Evolutionary conservation across 2,113 vertebrate species (phyloP).

Genomic region (Picathartes gymnocephalus): DNA sequence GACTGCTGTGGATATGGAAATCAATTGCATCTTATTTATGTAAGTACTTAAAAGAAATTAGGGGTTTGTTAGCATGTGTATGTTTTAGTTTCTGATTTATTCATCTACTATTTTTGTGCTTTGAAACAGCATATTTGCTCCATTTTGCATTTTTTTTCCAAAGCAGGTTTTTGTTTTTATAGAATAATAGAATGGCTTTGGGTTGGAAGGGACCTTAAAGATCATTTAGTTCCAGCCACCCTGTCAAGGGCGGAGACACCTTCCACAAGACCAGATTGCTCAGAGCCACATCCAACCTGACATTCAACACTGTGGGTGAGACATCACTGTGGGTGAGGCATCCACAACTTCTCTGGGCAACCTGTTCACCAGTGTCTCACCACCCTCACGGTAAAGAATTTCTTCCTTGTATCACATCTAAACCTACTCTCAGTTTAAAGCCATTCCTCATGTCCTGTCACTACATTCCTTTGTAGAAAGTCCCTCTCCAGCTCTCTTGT

Average conservation of each 20-base stretch:
- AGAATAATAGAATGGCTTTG: background rate
- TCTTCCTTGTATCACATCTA: background rate
- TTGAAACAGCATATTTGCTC: background rate
- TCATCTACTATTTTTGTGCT: background rate
- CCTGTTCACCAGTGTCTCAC: background rate
- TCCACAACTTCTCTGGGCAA: background rate
- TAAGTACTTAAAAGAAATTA: background rate
- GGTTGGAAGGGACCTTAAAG: background rate
- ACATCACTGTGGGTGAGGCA: too few species aligned
- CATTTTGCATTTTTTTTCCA: background rate
- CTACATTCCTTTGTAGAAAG: background rate
- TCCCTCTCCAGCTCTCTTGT: background rate
- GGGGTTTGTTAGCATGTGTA: rapidly evolving
- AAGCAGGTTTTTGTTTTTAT: background rate
- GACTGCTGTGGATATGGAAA: background rate
- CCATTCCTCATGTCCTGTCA: background rate
- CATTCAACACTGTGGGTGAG: background rate
- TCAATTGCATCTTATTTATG: background rate
- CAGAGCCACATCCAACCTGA: background rate
- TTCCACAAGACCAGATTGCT: background rate
- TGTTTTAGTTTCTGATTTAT: background rate
- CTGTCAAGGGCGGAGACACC: background rate
- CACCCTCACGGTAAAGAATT: background rate
- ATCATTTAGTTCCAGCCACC: background rate
- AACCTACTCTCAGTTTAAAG: background rate